Base-by-base conservation (phyloP, 2,113 vertebrate genomes). In the Hippoglossus stenolepis region DNA sequence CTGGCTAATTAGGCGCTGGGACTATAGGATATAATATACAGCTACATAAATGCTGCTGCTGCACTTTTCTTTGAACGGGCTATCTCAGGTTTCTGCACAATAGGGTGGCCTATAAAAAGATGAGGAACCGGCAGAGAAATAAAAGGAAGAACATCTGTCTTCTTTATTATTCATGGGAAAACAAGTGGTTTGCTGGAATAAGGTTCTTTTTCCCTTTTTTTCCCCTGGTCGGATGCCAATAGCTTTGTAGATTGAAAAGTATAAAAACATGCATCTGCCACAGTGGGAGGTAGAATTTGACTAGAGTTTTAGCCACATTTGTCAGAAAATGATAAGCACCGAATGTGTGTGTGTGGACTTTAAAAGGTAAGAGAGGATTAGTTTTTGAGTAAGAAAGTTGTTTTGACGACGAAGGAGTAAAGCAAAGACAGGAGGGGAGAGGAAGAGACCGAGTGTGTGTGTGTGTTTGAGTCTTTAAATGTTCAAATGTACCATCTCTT, bases 401-500 rank as follows among this genome's bases (percentile, higher is more conserved):
- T 1, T 45, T 31, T 31, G 38, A n/a, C 18, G 49, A 21, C 9
- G 20, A 54, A 0, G 31, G 31, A 31, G 31, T 31, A 31, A 31
- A 31, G 38, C 23, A 53, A 6, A 49, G 60, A 47, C n/a, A 51
- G 53, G 54, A 65, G 20, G 13, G 21, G 18, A 24, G 7, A 3
- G 2, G n/a, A 51, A 11, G 12, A 43, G 40, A 13, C 40, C 40
- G 45, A 51, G 23, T 51, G 68, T 71, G 65, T 71, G 35, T 38
- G 38, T 24, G 31, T 31, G 31, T 69, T 63, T 38, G 56, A 73
- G 69, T 57, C 65, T 59, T 65, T 67, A 69, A 80, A 83, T 82
- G 80, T 80, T 87, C 85, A 83, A 49, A 87, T 59, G 24, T 59
- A 28, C 57, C 38, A 20, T 80, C 53, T 76, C 51, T 49, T 38